Base-by-base conservation (phyloP, 2,888 invertebrate species). In the Clepsis dumicolana region DNA sequence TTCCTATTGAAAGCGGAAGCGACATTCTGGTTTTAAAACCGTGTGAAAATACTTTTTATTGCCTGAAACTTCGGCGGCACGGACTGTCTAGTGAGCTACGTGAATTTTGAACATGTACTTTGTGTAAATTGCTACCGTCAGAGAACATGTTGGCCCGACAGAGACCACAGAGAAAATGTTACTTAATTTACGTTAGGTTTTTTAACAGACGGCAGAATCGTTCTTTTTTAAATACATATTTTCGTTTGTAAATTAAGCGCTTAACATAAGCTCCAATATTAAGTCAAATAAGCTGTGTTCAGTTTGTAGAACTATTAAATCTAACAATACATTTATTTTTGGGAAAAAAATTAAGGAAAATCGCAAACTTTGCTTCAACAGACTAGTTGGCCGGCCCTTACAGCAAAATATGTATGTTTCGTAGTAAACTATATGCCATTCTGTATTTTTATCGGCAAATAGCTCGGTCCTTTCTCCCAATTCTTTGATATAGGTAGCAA, bases 401-500 rank as follows among this genome's bases (percentile, higher is more conserved):
- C 48, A 12, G 2, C 10, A 3, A 48, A 48, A 48, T 21, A 48
- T 48, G 21, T 48, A 44, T 44, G 8, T 21, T 48, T 48, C 12
- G 8, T 12, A 48, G 21, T 12, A 48, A 21, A 48, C 48, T 48
- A 48, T 35, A 56, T 24, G 56, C 21, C 24, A 52, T 52, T 56
- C 38, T 56, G 41, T 64, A 68, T 64, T 59, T 63, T 50, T 62
- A 52, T 67, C 38, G 38, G 67, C 38, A 54, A 63, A 62, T 56
- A 61, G 54, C 54, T 56, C 35, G 38, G 38, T 35, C 29, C 52
- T 52, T 52, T 60, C 62, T 53, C 29, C 62, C 56, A 63, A 67
- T 64, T 66, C 77, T 81, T 82, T 80, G 81, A 83, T 86, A 83
- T 81, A 57, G 77, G 77, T 71, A 77, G 81, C 78, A 75, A 75